Conservation (phyloP, 1,140 invertebrate species). For the Cotesia vestalis region DNA sequence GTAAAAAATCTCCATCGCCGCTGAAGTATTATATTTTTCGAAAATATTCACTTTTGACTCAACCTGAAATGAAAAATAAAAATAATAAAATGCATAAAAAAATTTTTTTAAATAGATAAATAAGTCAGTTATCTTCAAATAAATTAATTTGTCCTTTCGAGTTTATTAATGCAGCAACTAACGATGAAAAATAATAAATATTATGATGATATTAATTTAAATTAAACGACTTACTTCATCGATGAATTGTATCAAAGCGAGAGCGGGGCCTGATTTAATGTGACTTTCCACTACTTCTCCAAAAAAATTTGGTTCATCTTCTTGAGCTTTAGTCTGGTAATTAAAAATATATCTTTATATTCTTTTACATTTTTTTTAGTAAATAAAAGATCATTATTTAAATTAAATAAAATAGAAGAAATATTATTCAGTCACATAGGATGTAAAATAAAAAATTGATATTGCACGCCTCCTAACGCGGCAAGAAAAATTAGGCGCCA, state of each 20-base stretch:
- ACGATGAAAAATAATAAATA: neutral
- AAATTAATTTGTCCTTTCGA: neutral
- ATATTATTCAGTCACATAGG: no score
- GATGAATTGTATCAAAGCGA: conserved; percentile 68
- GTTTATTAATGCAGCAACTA: neutral
- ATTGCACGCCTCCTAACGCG: no score
- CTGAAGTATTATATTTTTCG: conserved; percentile 42
- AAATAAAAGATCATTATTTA: no score
- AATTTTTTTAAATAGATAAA: neutral
- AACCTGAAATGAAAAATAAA: no score
- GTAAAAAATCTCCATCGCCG: conserved; percentile 52
- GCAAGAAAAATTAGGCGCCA: no score
- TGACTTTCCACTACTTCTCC: conserved; percentile 66
- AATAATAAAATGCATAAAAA: no score
- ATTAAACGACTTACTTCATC: conserved; percentile 47
- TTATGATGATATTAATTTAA: neutral
- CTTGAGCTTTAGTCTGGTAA: conserved; percentile 51
- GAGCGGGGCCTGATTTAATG: conserved; percentile 63
- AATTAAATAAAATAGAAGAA: no score
- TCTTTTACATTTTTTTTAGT: no score
- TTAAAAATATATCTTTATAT: no score
- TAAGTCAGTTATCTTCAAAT: no score
- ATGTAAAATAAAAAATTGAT: no score
- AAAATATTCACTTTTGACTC: conserved; percentile 50
- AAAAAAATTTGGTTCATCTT: conserved; percentile 65